phyloP scores from a whole-genome alignment of 2,113 vertebrate species.

The Lophius piscatorius region DNA sequence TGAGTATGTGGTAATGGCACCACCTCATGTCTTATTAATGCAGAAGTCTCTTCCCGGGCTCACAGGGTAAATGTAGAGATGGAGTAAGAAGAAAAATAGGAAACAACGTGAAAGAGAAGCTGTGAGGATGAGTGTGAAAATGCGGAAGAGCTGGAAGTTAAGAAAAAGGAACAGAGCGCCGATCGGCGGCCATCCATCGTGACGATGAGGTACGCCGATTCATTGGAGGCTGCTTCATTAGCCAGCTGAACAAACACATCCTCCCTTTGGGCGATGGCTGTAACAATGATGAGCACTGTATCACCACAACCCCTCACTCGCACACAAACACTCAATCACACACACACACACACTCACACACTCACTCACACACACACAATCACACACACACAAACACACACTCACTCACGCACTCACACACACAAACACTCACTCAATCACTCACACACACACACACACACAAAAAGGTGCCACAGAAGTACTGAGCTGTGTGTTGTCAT shows the following conservation, averaged over 20 bases:
- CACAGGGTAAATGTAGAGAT: slow-evolving; percentile 36
- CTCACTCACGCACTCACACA: too few relatives aligned
- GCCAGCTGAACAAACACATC: slow-evolving; percentile 34
- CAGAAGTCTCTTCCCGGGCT: slow-evolving; percentile 46
- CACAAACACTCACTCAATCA: too few relatives aligned
- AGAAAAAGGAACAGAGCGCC: not conserved
- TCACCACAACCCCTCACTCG: not conserved
- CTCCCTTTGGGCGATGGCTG: slow-evolving; percentile 30
- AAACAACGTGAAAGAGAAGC: not conserved
- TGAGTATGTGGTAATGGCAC: slow-evolving; percentile 49
- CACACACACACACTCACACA: too few relatives aligned
- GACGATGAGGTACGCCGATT: slow-evolving; percentile 1
- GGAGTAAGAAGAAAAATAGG: not conserved
- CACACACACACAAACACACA: too few relatives aligned
- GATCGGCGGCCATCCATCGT: slow-evolving; percentile 16
- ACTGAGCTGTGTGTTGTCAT: slow-evolving; percentile 28
- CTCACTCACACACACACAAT: too few relatives aligned
- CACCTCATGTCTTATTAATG: slow-evolving; percentile 67
- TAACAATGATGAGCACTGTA: slow-evolving; percentile 46
- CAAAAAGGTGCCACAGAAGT: slow-evolving; percentile 13
- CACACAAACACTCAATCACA: too few relatives aligned
- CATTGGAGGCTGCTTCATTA: slow-evolving; percentile 24
- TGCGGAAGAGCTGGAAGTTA: not conserved
- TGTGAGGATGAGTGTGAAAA: not conserved
- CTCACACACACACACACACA: too few relatives aligned